Percentiles rank a stretch among this genome's conserved stretches.
phyloP scores from a whole-genome alignment of 2,888 invertebrate species.

The Pediacus dermestoides region DNA sequence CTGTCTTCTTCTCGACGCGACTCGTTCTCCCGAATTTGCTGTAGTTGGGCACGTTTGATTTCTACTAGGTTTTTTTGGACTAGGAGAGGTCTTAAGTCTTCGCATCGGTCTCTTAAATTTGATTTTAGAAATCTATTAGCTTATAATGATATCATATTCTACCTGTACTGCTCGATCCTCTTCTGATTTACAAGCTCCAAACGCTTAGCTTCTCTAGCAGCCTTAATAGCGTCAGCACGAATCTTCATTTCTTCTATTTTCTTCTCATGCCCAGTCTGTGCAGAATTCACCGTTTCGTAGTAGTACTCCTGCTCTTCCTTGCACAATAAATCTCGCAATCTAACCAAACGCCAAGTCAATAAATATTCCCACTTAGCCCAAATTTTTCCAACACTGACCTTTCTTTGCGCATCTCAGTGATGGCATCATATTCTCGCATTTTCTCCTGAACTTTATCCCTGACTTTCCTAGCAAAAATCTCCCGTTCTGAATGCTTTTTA shows the following conservation, averaged over 20 bases:
- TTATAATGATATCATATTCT: constrained; percentile 10
- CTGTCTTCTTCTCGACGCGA: constrained; percentile 53
- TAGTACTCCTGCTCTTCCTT: constrained; percentile 55
- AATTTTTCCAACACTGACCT: constrained; percentile 32
- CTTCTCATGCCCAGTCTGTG: constrained; percentile 52
- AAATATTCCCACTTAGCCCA: too few species aligned
- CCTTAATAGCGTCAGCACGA: constrained; percentile 50
- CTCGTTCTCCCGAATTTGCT: constrained; percentile 61
- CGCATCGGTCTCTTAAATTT: constrained; percentile 40
- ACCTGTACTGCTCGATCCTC: constrained; percentile 48
- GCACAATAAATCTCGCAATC: constrained; percentile 50
- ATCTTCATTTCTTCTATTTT: constrained; percentile 54
- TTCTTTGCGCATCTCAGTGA: constrained; percentile 47
- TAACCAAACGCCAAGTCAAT: constrained; percentile 29
- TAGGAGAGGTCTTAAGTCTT: constrained; percentile 51
- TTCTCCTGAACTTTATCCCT: constrained; percentile 38
- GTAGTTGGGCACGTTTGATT: constrained; percentile 54
- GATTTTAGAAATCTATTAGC: constrained; percentile 1
- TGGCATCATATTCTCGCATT: constrained; percentile 37
- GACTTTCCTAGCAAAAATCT: constrained; percentile 33
- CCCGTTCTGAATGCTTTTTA: constrained; percentile 34
- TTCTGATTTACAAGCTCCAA: constrained; percentile 50
- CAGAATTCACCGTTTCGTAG: constrained; percentile 54
- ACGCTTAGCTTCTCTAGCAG: constrained; percentile 54
- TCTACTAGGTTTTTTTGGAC: constrained; percentile 53